A percentile compares a stretch with the other conserved stretches of the same genome.
Conservation (phyloP, 2,113 vertebrate genomes). For the Cynocephalus volans region DNA sequence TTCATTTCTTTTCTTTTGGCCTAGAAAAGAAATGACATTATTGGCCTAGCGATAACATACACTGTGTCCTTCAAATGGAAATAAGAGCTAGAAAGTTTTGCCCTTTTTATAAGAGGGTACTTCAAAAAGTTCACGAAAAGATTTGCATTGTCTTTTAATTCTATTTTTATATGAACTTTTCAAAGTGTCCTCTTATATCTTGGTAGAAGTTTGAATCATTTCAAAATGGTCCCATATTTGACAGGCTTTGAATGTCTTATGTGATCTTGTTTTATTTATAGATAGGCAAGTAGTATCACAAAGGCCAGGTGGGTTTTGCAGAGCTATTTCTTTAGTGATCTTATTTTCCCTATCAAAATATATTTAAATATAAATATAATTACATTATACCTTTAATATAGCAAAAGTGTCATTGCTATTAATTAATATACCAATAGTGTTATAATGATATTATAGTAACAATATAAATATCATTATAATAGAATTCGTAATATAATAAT, state of each 20-base stretch:
- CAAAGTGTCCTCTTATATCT: not conserved
- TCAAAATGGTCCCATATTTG: not conserved
- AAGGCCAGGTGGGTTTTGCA: not conserved
- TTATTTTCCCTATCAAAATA: constrained; percentile 46
- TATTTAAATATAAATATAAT: not conserved
- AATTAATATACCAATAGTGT: not conserved
- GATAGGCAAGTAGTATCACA: not conserved
- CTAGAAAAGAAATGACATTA: not conserved
- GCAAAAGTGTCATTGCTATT: not conserved
- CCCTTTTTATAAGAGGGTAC: not conserved
- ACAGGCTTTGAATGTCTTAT: not conserved
- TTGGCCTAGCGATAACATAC: not conserved
- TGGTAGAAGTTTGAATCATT: not conserved
- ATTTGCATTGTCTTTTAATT: too few relatives aligned
- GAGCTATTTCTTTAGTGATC: constrained; percentile 13
- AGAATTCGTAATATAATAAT: not conserved
- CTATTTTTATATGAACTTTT: too few relatives aligned
- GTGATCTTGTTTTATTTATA: constrained; percentile 7
- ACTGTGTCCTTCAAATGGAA: not conserved
- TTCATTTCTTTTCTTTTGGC: not conserved
- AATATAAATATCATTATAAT: not conserved
- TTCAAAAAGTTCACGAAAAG: too few relatives aligned
- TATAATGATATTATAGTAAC: not conserved
- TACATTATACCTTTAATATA: not conserved
- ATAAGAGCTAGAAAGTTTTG: constrained; percentile 2